phyloP scores from a whole-genome alignment of 2,797 vertebrate genomes.

The Petrocephalus schoutedeni region DNA sequence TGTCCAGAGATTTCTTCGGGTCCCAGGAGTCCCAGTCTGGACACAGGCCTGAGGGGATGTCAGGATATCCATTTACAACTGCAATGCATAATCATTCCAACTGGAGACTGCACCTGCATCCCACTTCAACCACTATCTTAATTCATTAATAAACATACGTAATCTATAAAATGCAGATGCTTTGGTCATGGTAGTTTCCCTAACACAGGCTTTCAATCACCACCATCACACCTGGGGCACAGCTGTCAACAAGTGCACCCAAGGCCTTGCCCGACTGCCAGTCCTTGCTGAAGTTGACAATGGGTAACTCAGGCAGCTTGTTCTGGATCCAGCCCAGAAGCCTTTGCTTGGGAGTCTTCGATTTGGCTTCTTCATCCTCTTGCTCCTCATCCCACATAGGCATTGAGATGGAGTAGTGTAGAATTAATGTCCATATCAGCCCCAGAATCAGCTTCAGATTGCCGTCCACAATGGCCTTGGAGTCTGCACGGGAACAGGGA shows the following conservation, averaged over 20 bases:
- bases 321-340: slow-evolving; percentile 71
- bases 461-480: slow-evolving; percentile 67
- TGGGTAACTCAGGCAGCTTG: slow-evolving; percentile 63
- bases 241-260: slow-evolving; percentile 65
- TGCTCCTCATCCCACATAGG: slow-evolving; percentile 67
- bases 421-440: slow-evolving; percentile 66
- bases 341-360: slow-evolving; percentile 63
- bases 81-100: background rate
- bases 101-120: background rate
- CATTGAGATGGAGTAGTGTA: slow-evolving; percentile 69
- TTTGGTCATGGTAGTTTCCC: background rate
- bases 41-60: slow-evolving; percentile 54
- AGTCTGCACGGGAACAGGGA: slow-evolving; percentile 45
- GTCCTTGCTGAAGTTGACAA: slow-evolving; percentile 66
- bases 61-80: background rate
- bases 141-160: background rate
- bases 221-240: slow-evolving; percentile 55
- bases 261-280: slow-evolving; percentile 66
- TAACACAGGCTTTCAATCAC: background rate
- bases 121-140: background rate
- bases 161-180: background rate
- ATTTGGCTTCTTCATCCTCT: slow-evolving; percentile 50
- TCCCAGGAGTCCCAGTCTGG: slow-evolving; percentile 73
- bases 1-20: slow-evolving; percentile 59
- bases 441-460: slow-evolving; percentile 69